A percentile compares a stretch with the other conserved stretches of the same genome.
Conservation (phyloP, 2,888 invertebrate genomes). For the Parthenolecanium corni region DNA sequence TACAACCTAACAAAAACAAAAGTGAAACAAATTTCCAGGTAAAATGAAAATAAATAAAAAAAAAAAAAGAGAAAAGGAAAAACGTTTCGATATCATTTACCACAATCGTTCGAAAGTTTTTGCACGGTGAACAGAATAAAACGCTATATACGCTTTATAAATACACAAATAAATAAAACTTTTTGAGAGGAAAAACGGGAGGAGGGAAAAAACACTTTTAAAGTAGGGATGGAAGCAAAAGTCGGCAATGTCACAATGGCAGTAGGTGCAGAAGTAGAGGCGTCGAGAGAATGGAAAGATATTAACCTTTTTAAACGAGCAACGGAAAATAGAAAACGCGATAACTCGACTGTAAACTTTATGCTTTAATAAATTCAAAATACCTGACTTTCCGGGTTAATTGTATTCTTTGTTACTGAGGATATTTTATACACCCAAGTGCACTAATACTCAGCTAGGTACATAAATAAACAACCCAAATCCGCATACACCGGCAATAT, state of each 20-base stretch:
- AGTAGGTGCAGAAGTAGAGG: not conserved
- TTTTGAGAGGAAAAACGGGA: too few species aligned
- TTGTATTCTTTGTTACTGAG: slow-evolving; percentile 22
- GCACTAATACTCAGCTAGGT: too few species aligned
- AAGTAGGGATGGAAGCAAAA: not conserved
- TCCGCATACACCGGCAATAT: too few species aligned
- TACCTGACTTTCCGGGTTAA: slow-evolving; percentile 25
- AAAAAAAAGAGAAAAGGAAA: not conserved
- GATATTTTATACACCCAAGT: not conserved
- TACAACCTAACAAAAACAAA: too few species aligned
- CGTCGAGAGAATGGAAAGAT: not conserved
- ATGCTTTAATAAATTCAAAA: slow-evolving; percentile 25
- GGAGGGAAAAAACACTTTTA: not conserved
- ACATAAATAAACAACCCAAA: too few species aligned
- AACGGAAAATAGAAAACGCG: slow-evolving; percentile 24
- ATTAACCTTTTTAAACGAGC: slow-evolving; percentile 21
- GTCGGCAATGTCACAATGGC: not conserved
- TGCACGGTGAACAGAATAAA: slow-evolving; percentile 5
- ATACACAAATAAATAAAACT: too few species aligned
- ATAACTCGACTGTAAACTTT: slow-evolving; percentile 25
- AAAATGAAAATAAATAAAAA: not conserved
- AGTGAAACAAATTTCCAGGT: too few species aligned
- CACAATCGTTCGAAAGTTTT: slow-evolving; percentile 9
- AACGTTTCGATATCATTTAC: slow-evolving; percentile 5
- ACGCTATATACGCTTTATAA: slow-evolving; percentile 9